phyloP scores from a whole-genome alignment of 2,113 vertebrate genomes.

The Sturnira hondurensis region DNA sequence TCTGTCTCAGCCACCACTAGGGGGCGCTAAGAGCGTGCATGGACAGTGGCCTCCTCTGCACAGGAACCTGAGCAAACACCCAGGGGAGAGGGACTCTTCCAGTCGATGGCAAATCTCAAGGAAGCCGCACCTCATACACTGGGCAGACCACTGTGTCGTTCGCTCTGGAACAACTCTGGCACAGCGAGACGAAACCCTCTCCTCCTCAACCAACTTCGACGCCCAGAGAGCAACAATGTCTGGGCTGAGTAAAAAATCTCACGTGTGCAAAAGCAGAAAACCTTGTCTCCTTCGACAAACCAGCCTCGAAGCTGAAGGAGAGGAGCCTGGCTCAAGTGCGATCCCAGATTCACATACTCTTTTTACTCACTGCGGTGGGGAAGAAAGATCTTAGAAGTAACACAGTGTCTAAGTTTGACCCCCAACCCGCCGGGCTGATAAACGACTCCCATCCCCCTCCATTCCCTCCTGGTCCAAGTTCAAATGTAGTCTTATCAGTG shows the following conservation, averaged over 20 bases:
- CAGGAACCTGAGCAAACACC: background rate
- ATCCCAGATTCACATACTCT: background rate
- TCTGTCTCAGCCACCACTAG: slow-evolving; percentile 57
- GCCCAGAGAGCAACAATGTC: background rate
- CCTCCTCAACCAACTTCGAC: background rate
- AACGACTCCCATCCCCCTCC: background rate
- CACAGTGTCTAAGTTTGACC: background rate
- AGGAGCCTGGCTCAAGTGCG: background rate
- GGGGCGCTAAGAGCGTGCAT: slow-evolving; percentile 68
- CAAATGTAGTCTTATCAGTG: background rate
- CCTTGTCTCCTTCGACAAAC: background rate
- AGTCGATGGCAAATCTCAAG: slow-evolving; percentile 12
- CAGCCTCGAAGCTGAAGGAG: background rate
- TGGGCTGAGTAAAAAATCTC: background rate
- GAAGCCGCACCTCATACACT: background rate
- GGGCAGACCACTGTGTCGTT: slow-evolving; percentile 2
- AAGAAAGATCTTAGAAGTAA: background rate
- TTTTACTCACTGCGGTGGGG: background rate
- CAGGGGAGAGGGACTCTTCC: slow-evolving; percentile 4
- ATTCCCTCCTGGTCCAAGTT: background rate
- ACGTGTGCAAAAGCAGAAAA: background rate
- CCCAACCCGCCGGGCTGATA: background rate
- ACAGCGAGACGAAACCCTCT: background rate
- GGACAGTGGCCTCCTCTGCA: rapidly evolving
- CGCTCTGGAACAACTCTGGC: background rate